Evolutionary conservation across 2,888 invertebrate species (phyloP), one percentile per base, ranked within the genome.

Genomic region (Dendrolimus houi): DNA sequence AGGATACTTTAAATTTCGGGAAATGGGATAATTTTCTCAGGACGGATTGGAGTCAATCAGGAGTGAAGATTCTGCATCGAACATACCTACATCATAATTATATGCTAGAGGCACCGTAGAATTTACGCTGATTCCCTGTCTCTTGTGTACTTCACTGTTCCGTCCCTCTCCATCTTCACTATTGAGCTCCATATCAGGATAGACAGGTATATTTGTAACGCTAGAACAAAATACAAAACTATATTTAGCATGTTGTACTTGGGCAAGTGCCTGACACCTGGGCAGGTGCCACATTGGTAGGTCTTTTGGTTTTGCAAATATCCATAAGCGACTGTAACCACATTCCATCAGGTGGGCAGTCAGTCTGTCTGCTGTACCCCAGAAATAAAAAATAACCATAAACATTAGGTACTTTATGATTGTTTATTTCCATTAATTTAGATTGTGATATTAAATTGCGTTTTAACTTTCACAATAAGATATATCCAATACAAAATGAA

Each of bases 151-250:
- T 89, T 90, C 29, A 88, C 89, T 1, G 85, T 74, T 7, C 85
- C 89, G 56, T 90, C 89, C 52, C 90, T 65, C 57, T 84, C 77
- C 89, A 90, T 88, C 72, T 90, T 89, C 60, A 87, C 81, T 56
- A 90, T 84, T 2, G 87, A 86, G 62, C 88, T 88, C 87, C 87
- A 85, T 54, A 90, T 86, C 12, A 89, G 70, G 57, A 89, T 85
- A 59, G 82, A 84, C 72, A 90, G 69, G 77, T 90, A 90, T 59
- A 88, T 73, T 72, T 90, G 89, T 12, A 89, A 71, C 74, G 77
- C 89, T 89, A 84, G 41, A 85, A 85, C 13, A 47, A 9, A 59
- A 53, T 58, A 56, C 55, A 53, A 9, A 17, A 17, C 12, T 8
- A 2, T 47, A 47, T 8, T 47, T 8, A 47, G 47, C 47, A 47